Conservation (phyloP, 2,113 vertebrate species). For the Rynchops niger region DNA sequence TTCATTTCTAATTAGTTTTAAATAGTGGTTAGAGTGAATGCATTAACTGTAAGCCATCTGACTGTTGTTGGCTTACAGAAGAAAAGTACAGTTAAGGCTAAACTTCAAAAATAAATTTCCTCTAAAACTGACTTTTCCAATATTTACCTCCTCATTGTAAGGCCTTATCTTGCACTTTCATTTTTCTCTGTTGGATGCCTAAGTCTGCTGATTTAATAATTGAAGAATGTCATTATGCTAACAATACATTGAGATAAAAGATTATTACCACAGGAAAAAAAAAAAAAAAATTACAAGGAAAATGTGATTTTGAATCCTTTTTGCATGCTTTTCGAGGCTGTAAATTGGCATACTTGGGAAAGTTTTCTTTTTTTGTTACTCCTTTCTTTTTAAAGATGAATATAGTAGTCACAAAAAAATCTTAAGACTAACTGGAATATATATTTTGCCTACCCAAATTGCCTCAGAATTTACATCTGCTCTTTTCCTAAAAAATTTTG, state of each 20-base stretch:
- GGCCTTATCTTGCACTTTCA: background rate
- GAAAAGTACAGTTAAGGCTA: background rate
- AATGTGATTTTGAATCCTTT: background rate
- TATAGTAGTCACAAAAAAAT: background rate
- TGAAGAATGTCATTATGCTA: background rate
- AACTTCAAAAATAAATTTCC: background rate
- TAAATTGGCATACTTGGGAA: background rate
- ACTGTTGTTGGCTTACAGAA: background rate
- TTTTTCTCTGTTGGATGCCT: background rate
- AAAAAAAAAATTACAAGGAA: background rate
- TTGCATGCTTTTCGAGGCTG: background rate
- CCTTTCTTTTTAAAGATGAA: background rate
- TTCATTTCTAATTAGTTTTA: background rate
- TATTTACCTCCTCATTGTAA: background rate
- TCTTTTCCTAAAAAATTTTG: background rate
- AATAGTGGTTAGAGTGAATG: background rate
- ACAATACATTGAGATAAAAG: background rate
- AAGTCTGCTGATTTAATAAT: background rate
- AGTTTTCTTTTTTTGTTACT: background rate
- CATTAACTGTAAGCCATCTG: background rate
- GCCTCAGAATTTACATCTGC: background rate
- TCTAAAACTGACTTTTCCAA: background rate
- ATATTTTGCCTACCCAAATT: background rate
- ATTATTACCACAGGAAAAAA: background rate
- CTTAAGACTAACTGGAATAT: background rate